Percentiles rank a stretch among this genome's conserved stretches.
Evolutionary conservation across 2,888 invertebrate genomes (phyloP).

Genomic region (Latrodectus hesperus): DNA sequence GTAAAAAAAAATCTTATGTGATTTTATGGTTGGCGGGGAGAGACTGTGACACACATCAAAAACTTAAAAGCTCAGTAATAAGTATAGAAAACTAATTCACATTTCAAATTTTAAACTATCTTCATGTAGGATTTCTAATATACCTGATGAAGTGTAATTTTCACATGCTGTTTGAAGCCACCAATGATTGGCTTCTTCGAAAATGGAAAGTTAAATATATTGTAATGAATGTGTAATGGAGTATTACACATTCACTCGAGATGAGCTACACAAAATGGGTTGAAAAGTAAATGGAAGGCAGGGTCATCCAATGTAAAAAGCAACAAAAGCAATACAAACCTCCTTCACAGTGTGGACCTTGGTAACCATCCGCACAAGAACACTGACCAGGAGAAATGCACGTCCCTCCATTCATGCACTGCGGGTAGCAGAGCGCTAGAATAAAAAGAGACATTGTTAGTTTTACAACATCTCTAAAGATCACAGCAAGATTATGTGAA

Average conservation of each 20-base stretch:
- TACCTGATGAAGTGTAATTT: too few species aligned
- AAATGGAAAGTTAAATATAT: background rate
- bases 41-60: too few species aligned
- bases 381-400: slow-evolving; percentile 92
- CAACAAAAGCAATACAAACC: slow-evolving; percentile 78
- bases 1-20: too few species aligned
- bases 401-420: slow-evolving; percentile 93
- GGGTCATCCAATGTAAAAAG: background rate
- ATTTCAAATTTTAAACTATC: too few species aligned
- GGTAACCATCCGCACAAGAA: slow-evolving; percentile 91
- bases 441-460: background rate
- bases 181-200: too few species aligned
- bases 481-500: too few species aligned
- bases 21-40: too few species aligned
- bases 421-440: slow-evolving; percentile 88
- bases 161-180: too few species aligned
- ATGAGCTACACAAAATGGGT: background rate
- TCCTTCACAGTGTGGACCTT: slow-evolving; percentile 92
- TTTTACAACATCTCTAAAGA: too few species aligned
- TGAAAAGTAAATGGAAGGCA: background rate
- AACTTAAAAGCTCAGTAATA: too few species aligned
- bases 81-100: too few species aligned
- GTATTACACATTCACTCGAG: background rate
- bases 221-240: background rate
- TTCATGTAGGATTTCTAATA: too few species aligned